phyloP scores from a whole-genome alignment of 2,113 vertebrate species.

The Cyanistes caeruleus region DNA sequence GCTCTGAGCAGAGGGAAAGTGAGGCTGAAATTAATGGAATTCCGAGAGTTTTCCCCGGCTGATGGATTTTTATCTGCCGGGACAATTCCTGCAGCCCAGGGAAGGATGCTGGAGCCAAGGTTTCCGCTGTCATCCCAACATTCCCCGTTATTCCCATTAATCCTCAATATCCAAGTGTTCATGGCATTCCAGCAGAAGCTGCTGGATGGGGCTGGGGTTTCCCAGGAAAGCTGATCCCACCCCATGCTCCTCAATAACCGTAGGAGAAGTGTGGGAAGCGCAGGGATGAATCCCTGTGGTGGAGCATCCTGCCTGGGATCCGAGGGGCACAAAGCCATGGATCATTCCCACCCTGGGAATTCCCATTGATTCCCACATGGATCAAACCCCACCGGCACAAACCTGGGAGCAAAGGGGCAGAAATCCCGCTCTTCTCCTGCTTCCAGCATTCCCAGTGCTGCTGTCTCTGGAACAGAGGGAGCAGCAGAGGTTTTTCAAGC shows the following conservation, averaged over 20 bases:
- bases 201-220: background rate
- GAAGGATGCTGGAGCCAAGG: background rate
- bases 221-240: background rate
- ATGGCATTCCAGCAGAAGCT: background rate
- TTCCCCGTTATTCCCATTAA: rapidly evolving
- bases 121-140: background rate
- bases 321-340: rapidly evolving
- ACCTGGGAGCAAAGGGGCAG: background rate
- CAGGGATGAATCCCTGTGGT: background rate
- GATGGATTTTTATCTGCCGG: background rate
- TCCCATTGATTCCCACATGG: no score
- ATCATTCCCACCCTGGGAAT: background rate
- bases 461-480: background rate
- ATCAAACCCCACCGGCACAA: rapidly evolving
- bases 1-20: background rate
- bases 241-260: background rate
- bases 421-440: background rate
- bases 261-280: background rate
- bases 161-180: rapidly evolving
- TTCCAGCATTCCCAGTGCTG: background rate
- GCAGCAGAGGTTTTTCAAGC: background rate
- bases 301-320: background rate
- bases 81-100: background rate
- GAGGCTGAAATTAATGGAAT: background rate
- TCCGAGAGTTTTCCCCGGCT: background rate